Evolutionary conservation across 2,888 invertebrate species (phyloP), one percentile per base, ranked within the genome.

Genomic region (Synanthedon tipuliformis): DNA sequence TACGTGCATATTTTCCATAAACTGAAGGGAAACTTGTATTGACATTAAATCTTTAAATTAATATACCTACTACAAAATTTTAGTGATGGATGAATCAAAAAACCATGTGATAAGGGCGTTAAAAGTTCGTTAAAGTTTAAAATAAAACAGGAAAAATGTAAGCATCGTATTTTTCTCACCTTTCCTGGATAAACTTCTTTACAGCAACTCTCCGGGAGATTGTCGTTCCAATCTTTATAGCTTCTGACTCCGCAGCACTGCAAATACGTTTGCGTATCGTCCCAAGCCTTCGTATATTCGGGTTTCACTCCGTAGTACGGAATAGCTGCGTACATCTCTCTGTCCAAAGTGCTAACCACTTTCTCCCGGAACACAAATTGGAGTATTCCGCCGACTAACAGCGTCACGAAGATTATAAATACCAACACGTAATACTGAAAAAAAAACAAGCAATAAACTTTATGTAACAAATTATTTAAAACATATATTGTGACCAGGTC

Each of bases 361-460:
- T 96, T 94, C 69, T 93, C 93, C 50, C 95, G 90, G 86, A 96
- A 97, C 51, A 97, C 95, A 75, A 95, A 96, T 53, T 95, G 95
- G 54, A 97, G 88, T 58, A 97, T 94, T 49, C 96, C 97, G 41
- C 96, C 96, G 56, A 97, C 93, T 59, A 97, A 83, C 92, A 97
- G 93, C 58, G 94, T 94, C 58, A 97, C 93, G 83, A 97, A 96
- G 63, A 97, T 92, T 62, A 97, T 89, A 72, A 97, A 92, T 52
- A 97, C 89, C 23, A 95, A 89, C 65, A 96, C 93, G 85, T 96
- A 96, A 80, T 96, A 96, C 96, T 96, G 88, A 23, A 23, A 23
- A 18, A 27, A 34, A 34, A 34, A 34, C 34, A 34, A 34, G 34
- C 34, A 0, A 34, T 34, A 34, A 34, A 34, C 34, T 34, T 34